Percentiles rank a stretch among this genome's conserved stretches.
Evolutionary conservation across 2,797 vertebrate genomes (phyloP).

Genomic region (Coreius guichenoti): DNA sequence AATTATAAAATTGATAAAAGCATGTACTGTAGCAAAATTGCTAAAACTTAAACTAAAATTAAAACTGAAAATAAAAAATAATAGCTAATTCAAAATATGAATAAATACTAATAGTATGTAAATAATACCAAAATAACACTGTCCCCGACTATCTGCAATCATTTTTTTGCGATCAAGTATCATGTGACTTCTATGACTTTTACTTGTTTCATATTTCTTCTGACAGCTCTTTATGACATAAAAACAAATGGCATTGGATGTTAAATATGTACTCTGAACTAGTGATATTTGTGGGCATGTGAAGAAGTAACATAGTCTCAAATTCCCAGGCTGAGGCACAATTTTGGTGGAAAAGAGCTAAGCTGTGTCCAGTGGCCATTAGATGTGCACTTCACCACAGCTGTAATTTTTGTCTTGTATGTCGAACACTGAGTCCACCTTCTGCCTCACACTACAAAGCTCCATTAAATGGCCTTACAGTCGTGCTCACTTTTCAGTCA

Average conservation of each 20-base stretch:
- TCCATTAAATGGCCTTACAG: neutral
- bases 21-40: neutral
- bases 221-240: neutral
- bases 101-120: neutral
- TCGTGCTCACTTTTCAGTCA: neutral
- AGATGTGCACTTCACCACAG: neutral
- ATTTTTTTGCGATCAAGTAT: no score
- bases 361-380: neutral
- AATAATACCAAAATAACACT: neutral
- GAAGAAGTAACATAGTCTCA: neutral
- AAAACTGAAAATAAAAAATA: neutral
- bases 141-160: no score
- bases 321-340: neutral
- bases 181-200: no score
- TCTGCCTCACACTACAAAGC: slow-evolving; percentile 24
- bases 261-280: neutral
- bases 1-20: neutral
- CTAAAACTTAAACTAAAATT: neutral
- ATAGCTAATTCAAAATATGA: neutral
- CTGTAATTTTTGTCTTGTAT: slow-evolving; percentile 7
- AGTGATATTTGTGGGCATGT: neutral
- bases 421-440: neutral
- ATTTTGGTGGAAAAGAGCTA: neutral
- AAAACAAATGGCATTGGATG: neutral
- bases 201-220: neutral